Evolutionary conservation across 2,113 vertebrate species (phyloP), one percentile per base, ranked within the genome.

Genomic region (Pantherophis guttatus): DNA sequence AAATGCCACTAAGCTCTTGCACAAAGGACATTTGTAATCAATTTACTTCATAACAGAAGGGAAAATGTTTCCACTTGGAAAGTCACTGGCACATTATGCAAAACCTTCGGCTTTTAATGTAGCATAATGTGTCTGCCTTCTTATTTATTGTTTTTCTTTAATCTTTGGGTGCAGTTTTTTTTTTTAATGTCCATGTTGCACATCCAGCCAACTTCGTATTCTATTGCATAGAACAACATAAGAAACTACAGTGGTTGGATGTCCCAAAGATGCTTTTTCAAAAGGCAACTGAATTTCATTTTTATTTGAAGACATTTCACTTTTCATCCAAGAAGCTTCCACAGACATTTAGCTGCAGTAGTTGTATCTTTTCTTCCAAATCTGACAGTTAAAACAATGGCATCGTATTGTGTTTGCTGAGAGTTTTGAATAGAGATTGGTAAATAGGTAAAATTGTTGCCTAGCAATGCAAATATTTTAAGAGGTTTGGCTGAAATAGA

Each of bases 1-100:
- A 95, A 96, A 94, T 91, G 89, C 91, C 93, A 96, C 95, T 93
- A 89, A 94, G 92, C 93, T 96, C 94, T 96, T 88, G n/a, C 86
- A 94, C 95, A 95, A 94, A 95, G 95, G 96, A 95, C 96, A 93
- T 96, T 96, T 96, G 96, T 95, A 96, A 96, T 96, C 96, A 91
- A 96, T 96, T 93, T 94, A 92, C 94, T 96, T 95, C 93, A 91
- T 93, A 91, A 94, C 93, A 91, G 94, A n/a, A 87, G 33, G 24
- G 59, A 93, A 97, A 97, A 97, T 33, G 92, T 94, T 96, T 94
- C 95, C 93, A 94, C 95, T 96, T 94, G 95, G 95, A 95, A 94
- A 94, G 93, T 94, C 93, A 89, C 90, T 94, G 94, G 93, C 96
- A 93, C 95, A 93, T 96, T 94, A 97, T 96, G 95, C 95, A 94